Base-by-base conservation (phyloP, 2,888 invertebrate species). In the Adelognathus sp. region DNA sequence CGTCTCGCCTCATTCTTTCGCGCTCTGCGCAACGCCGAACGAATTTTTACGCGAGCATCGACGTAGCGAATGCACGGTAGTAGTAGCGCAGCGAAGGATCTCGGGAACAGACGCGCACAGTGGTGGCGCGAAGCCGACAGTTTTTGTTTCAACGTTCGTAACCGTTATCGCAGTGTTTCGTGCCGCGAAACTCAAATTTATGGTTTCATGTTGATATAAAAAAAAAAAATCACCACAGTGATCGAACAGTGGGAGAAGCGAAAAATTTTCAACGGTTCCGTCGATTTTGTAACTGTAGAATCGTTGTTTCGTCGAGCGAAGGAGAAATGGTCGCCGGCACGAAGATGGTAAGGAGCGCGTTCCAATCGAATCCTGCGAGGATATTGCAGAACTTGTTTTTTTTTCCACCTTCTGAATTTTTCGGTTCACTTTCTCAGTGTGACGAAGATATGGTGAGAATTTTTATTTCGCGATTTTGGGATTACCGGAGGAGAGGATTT, bases 261-360 rank as follows among this genome's bases (percentile, higher is more conserved):
- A 63, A 27, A 24, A 64, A 58, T 60, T 69, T 74, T 16, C n/a
- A n/a, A 5, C 31, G 18, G 33, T 18, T 3, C 11, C n/a, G 2
- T 44, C 9, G 14, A n/a, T 21, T 31, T 31, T 56, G 36, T 27
- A 4, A 9, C 14, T n/a, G 29, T 27, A 14, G 6, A 21, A 33
- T 54, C 29, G 54, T 33, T 27, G 18, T 29, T 39, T 27, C 50
- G 21, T 27, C n/a, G 11, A 18, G 9, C 29, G 36, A 52, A 52
- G 27, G 33, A 85, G 79, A 81, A 81, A 90, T 90, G 90, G 90
- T 90, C 69, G 89, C 88, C 77, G 85, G 90, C 56, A 84, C 87
- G 72, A 90, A 90, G 82, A 89, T 89, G 90, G 90, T 90, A 87
- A 88, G 88, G 71, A 74, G 61, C 56, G 67, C 66, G 27, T 41